A percentile compares a stretch with the other conserved stretches of the same genome.
Evolutionary conservation across 2,888 invertebrate species (phyloP).

Genomic region (Cephus spinipes): DNA sequence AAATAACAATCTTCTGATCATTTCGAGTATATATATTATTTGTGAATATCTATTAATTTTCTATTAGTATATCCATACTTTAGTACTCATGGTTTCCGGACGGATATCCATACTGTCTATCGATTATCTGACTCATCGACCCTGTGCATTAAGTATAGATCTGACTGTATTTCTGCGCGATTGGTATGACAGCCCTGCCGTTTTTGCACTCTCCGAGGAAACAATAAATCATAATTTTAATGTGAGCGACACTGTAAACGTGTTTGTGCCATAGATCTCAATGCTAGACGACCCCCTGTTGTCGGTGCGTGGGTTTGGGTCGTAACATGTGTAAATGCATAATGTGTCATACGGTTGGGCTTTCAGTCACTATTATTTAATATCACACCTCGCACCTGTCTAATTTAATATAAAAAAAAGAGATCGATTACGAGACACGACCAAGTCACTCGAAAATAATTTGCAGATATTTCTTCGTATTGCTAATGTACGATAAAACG

Average conservation of each 20-base stretch:
- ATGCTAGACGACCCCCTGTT: conserved; percentile 49
- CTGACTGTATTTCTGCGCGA: not conserved
- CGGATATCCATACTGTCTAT: not conserved
- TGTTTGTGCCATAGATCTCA: conserved; percentile 48
- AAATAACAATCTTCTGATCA: not conserved
- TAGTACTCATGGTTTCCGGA: no score
- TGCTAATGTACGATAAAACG: not conserved
- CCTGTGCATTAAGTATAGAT: not conserved
- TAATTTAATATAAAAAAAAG: not conserved
- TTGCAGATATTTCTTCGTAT: not conserved
- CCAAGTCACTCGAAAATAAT: not conserved
- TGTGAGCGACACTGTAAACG: conserved; percentile 47
- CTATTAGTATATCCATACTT: not conserved
- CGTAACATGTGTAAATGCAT: conserved; percentile 34
- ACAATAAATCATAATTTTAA: conserved; percentile 37
- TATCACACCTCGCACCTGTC: conserved; percentile 12
- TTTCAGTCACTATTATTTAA: conserved; percentile 31
- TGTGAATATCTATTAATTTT: not conserved
- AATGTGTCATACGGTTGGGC: conserved; percentile 25
- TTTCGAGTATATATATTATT: not conserved
- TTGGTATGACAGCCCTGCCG: not conserved
- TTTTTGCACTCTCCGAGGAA: conserved; percentile 10
- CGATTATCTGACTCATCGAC: not conserved
- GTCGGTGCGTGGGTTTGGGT: conserved; percentile 34
- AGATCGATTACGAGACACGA: not conserved